phyloP scores from a whole-genome alignment of 1,140 invertebrate species.

The Anoplolepis gracilipes region DNA sequence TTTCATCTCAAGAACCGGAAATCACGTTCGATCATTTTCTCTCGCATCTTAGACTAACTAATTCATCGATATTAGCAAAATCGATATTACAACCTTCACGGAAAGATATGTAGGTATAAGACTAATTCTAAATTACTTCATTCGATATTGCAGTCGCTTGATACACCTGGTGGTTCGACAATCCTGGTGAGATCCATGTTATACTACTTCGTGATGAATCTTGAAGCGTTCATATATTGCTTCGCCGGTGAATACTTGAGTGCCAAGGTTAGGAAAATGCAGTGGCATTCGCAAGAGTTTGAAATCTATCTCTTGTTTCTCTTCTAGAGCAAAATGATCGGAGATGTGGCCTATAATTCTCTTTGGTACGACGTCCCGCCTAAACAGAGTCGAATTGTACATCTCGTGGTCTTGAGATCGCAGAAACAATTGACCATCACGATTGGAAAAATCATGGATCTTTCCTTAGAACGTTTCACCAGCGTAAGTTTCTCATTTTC shows the following conservation, averaged over 20 bases:
- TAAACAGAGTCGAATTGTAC: conserved; percentile 1
- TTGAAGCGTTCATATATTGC: conserved; percentile 56
- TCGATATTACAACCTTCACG: too few species aligned
- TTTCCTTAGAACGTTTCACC: conserved; percentile 52
- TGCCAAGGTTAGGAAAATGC: conserved; percentile 41
- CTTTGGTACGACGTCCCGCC: conserved; percentile 32
- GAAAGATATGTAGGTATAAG: neutral
- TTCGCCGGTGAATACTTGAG: conserved; percentile 60
- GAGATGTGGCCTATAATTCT: conserved; percentile 25
- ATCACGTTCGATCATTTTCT: too few species aligned
- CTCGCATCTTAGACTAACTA: too few species aligned
- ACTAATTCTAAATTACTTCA: neutral
- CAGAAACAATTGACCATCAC: conserved; percentile 51
- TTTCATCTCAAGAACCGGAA: too few species aligned
- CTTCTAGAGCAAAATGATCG: conserved; percentile 41
- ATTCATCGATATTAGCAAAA: too few species aligned
- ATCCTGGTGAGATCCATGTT: conserved; percentile 15
- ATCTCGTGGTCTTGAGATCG: conserved; percentile 28
- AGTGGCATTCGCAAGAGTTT: neutral
- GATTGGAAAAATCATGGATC: conserved; percentile 46
- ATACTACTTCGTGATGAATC: conserved; percentile 31
- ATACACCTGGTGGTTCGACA: neutral
- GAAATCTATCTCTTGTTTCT: neutral
- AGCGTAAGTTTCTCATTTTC: conserved; percentile 32
- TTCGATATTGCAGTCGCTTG: conserved; percentile 32